Percentiles rank a stretch among this genome's conserved stretches.
These are phyloP conservation scores for Lepeophtheirus nordmannii DNA, from an alignment of 2,888 invertebrate species.

Conservation along the genomic window DNA sequence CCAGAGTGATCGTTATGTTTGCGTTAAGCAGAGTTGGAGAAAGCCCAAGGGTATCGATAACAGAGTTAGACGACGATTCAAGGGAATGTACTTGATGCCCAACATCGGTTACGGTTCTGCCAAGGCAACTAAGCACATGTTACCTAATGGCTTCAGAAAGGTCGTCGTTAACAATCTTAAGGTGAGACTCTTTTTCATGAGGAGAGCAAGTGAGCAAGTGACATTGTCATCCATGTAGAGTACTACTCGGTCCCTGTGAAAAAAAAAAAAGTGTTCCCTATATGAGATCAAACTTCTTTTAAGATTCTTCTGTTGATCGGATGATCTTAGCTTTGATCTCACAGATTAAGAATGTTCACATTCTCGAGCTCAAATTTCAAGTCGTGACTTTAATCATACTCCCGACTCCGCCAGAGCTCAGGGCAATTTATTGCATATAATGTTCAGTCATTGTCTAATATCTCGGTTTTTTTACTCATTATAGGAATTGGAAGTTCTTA, in stretches of 20 bases:
- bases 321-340: too few species aligned
- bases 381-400: too few species aligned
- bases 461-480: not conserved
- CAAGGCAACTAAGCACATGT: constrained; percentile 84
- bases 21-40: constrained; percentile 94
- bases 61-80: constrained; percentile 94
- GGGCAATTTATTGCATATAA: not conserved
- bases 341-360: too few species aligned
- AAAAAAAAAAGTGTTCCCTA: too few species aligned
- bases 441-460: not conserved
- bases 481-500: constrained; percentile 83
- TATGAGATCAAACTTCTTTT: too few species aligned
- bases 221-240: too few species aligned
- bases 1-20: constrained; percentile 93
- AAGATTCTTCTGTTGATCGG: too few species aligned
- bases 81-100: constrained; percentile 98
- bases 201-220: too few species aligned
- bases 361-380: too few species aligned
- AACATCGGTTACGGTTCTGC: constrained; percentile 97
- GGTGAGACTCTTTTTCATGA: constrained; percentile 42
- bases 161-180: constrained; percentile 74
- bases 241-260: too few species aligned
- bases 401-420: too few species aligned
- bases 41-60: constrained; percentile 99
- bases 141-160: constrained; percentile 94